Percentiles rank a stretch among this genome's conserved stretches.
These are phyloP conservation scores for Meiosimyza platycephala DNA, from an alignment of 2,888 invertebrate genomes.

Conservation along the genomic window DNA sequence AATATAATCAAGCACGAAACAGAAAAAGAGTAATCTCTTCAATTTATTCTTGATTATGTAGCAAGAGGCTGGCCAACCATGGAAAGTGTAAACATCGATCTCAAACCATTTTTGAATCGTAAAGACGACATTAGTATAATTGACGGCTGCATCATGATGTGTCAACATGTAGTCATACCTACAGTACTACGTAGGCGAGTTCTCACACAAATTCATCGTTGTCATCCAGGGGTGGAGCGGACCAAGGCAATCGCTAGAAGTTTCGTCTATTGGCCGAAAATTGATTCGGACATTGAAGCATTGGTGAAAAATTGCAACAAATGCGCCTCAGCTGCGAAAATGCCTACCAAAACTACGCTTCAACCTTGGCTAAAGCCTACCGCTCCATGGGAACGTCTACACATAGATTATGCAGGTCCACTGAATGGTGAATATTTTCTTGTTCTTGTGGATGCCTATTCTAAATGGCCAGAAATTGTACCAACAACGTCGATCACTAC, in stretches of 20 bases:
- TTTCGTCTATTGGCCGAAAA: constrained; percentile 44
- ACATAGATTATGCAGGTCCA: constrained; percentile 65
- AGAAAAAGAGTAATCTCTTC: constrained; percentile 25
- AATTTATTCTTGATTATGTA: constrained; percentile 36
- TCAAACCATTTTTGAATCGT: constrained; percentile 39
- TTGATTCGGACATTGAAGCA: constrained; percentile 53
- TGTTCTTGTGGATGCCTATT: constrained; percentile 61
- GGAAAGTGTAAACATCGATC: constrained; percentile 20
- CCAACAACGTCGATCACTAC: constrained; percentile 44
- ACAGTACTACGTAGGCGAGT: constrained; percentile 40
- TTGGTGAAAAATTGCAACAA: constrained; percentile 47
- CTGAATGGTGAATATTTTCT: constrained; percentile 49
- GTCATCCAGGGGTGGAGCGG: constrained; percentile 43
- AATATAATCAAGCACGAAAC: constrained; percentile 40
- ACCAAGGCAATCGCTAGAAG: constrained; percentile 53
- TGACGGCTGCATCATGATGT: constrained; percentile 40
- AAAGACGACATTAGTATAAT: constrained; percentile 40
- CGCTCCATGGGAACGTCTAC: constrained; percentile 60
- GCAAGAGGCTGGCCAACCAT: constrained; percentile 35
- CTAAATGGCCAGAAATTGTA: constrained; percentile 65
- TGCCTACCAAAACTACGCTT: constrained; percentile 48
- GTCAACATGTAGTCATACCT: constrained; percentile 42
- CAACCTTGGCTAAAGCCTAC: constrained; percentile 49
- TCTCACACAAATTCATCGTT: constrained; percentile 48
- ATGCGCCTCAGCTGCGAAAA: constrained; percentile 50